Evolutionary conservation across 2,888 invertebrate genomes (phyloP), one percentile per base, ranked within the genome.

Genomic region (Carabus problematicus): DNA sequence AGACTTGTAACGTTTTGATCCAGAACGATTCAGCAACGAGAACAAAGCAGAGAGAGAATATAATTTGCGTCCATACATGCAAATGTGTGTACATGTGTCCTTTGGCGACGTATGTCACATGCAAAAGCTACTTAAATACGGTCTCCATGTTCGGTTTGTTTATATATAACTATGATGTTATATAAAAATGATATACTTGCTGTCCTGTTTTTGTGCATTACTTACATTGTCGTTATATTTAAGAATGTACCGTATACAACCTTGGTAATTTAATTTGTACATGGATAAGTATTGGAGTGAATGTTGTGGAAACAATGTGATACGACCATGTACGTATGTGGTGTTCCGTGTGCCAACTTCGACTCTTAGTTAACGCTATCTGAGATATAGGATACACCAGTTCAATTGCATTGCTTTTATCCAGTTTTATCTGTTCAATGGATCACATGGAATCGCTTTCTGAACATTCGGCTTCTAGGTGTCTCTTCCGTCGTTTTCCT

Each of bases 341-440:
- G 6, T 52, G 3, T 52, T 9, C 19, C 7, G 19, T 18, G 16
- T 59, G 66, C 66, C 45, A 54, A 41, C 56, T 8, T 19, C 40
- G 62, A 45, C 62, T 64, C 64, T 64, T 66, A 66, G 56, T 66
- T 56, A 59, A 19, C 47, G 58, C 56, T 66, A 66, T 66, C 66
- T 66, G 52, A 52, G 47, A 47, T 39, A 56, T 39, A 59, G 49
- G 63, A 49, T 63, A 54, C 49, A 63, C 52, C 16, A 52, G 64
- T 64, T 64, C 64, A 66, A 66, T 66, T 66, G 66, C 66, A 59
- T 66, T 66, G 59, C 66, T 58, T 58, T 66, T 66, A 66, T 66
- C 66, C 66, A 3, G 43, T 39, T 55, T 69, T 72, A 72, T 72
- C 72, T 72, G 70, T 70, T 72, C 72, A 72, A 72, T 72, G 72